These are phyloP conservation scores for Sebastes cheni DNA, from an alignment of 2,797 vertebrate species.

Conservation along the genomic window DNA sequence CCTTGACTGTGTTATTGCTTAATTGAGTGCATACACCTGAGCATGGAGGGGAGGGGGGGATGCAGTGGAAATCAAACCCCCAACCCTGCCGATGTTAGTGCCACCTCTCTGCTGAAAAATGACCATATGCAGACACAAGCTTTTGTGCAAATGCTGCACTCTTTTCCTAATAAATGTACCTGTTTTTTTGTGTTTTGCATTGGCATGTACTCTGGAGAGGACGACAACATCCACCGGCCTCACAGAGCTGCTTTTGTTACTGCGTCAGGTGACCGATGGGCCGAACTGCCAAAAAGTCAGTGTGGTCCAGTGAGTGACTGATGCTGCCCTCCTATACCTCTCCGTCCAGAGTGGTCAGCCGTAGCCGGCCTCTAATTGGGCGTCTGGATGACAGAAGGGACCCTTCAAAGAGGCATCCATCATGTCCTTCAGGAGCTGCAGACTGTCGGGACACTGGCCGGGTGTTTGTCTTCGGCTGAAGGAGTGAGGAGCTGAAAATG, in stretches of 20 bases:
- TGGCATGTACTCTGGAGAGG: not conserved
- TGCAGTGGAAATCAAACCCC: constrained; percentile 46
- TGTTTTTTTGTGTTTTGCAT: not conserved
- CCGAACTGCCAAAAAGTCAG: constrained; percentile 31
- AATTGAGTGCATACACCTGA: constrained; percentile 46
- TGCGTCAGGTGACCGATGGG: constrained; percentile 36
- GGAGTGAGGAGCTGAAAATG: constrained; percentile 4
- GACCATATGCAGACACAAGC: not conserved
- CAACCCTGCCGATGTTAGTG: not conserved
- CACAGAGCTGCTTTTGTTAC: constrained; percentile 8
- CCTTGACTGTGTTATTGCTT: constrained; percentile 47
- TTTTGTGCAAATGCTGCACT: not conserved
- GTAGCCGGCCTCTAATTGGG: constrained; percentile 57
- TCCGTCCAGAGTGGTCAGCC: constrained; percentile 36
- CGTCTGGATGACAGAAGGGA: constrained; percentile 68
- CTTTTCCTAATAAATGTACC: not conserved
- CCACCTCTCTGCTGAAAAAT: not conserved
- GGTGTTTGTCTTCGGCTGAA: constrained; percentile 34
- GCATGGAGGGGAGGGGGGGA: not conserved
- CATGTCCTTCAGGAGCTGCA: constrained; percentile 47
- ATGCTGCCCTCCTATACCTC: constrained; percentile 50
- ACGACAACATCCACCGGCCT: not conserved
- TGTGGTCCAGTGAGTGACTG: constrained; percentile 56
- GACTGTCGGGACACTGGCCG: constrained; percentile 3
- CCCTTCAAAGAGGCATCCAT: constrained; percentile 55